Evolutionary conservation across 2,888 invertebrate species (phyloP).

Genomic region (Strigamia maritima): DNA sequence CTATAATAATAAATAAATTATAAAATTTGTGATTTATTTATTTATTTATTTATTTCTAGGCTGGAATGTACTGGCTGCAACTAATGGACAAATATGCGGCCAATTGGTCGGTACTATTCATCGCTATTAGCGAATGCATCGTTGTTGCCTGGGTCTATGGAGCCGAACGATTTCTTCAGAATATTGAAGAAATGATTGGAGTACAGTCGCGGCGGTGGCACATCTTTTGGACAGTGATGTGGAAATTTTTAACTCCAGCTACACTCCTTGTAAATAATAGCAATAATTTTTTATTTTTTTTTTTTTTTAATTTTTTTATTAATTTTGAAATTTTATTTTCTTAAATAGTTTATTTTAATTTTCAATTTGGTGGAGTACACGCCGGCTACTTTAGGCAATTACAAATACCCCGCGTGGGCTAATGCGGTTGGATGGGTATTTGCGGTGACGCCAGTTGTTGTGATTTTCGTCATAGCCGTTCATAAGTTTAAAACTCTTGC

Average conservation of each 20-base stretch:
- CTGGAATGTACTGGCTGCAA: slow-evolving; percentile 57
- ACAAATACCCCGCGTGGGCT: slow-evolving; percentile 77
- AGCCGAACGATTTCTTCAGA: slow-evolving; percentile 51
- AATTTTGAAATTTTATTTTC: background rate
- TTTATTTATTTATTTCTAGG: no score
- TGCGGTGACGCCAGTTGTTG: slow-evolving; percentile 68
- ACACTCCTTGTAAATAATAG: slow-evolving; percentile 61
- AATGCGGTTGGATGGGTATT: slow-evolving; percentile 72
- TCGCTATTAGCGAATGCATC: slow-evolving; percentile 60
- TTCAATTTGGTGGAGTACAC: slow-evolving; percentile 78
- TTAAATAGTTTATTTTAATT: slow-evolving; percentile 65
- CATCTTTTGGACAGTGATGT: slow-evolving; percentile 66
- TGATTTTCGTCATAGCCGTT: slow-evolving; percentile 55
- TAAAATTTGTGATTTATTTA: no score
- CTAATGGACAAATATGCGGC: slow-evolving; percentile 57
- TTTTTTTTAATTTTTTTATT: no score
- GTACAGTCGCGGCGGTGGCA: slow-evolving; percentile 62
- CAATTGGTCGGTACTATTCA: slow-evolving; percentile 56
- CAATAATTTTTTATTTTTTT: background rate
- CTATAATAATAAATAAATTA: background rate
- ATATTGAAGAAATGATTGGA: slow-evolving; percentile 55
- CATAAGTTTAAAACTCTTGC: slow-evolving; percentile 48
- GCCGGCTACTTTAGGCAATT: slow-evolving; percentile 68
- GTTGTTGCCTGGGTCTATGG: slow-evolving; percentile 57
- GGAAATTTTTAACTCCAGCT: slow-evolving; percentile 71